Conservation (phyloP, 2,113 vertebrate species). For the Burhinus oedicnemus region DNA sequence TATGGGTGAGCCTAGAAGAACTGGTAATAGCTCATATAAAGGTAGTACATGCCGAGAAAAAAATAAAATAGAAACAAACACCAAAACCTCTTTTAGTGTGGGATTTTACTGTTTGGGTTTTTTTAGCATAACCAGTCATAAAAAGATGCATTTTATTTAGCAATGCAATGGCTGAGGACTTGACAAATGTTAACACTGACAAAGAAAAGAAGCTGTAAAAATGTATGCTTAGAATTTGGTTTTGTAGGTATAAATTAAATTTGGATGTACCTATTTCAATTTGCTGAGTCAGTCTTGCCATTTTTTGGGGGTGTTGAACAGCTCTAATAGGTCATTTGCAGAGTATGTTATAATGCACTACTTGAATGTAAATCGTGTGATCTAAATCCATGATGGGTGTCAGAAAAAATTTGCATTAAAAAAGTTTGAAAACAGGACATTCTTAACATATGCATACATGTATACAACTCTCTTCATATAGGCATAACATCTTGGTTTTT, state of each 20-base stretch:
- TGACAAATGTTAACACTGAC: not conserved
- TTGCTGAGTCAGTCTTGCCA: not conserved
- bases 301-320: not conserved
- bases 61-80: not conserved
- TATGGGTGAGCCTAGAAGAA: not conserved
- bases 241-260: not conserved
- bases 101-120: not conserved
- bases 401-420: not conserved
- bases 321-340: not conserved
- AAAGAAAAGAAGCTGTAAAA: not conserved
- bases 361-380: not conserved
- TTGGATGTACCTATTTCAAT: not conserved
- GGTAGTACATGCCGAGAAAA: not conserved
- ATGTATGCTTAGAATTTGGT: not conserved
- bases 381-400: not conserved
- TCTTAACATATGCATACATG: not conserved
- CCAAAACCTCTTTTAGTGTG: not conserved
- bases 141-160: not conserved
- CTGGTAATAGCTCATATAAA: not conserved
- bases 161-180: not conserved
- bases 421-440: not conserved
- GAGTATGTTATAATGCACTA: not conserved
- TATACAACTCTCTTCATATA: not conserved
- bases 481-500: not conserved
- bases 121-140: not conserved